These are phyloP conservation scores for Gadopsis marmoratus DNA, from an alignment of 2,797 vertebrate species.

Conservation along the genomic window DNA sequence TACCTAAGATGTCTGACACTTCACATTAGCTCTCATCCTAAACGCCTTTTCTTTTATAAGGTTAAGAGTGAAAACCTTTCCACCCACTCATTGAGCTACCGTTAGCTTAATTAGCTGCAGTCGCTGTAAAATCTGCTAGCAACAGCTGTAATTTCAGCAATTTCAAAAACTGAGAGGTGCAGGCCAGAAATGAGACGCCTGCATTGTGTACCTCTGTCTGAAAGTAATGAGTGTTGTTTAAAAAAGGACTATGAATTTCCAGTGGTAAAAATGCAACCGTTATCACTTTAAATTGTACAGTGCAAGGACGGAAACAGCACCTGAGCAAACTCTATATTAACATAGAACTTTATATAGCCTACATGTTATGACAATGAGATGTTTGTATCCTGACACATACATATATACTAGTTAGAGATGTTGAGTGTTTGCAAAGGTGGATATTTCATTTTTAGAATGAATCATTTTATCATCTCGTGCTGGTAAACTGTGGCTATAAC, in stretches of 20 bases:
- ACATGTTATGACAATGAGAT: too few relatives aligned
- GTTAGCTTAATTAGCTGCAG: background rate
- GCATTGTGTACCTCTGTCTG: background rate
- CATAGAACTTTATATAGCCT: too few relatives aligned
- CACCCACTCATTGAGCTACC: background rate
- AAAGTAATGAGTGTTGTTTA: background rate
- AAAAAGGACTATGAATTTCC: too few relatives aligned
- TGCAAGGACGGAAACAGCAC: background rate
- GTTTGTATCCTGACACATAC: background rate
- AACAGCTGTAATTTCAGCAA: background rate
- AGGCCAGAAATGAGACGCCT: background rate
- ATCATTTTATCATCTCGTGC: background rate
- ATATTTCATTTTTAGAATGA: background rate
- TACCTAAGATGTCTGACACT: too few relatives aligned
- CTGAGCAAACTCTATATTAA: too few relatives aligned
- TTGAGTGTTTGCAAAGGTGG: background rate
- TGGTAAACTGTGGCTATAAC: slow-evolving; percentile 6
- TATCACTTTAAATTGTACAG: background rate
- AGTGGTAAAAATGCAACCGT: too few relatives aligned
- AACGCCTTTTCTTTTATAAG: background rate
- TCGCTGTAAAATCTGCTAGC: background rate
- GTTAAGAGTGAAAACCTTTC: background rate
- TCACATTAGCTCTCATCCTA: background rate
- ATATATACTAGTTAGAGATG: background rate
- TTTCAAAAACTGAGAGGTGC: background rate